Base-by-base conservation (phyloP, 2,888 invertebrate species). In the Metalampra italica region DNA sequence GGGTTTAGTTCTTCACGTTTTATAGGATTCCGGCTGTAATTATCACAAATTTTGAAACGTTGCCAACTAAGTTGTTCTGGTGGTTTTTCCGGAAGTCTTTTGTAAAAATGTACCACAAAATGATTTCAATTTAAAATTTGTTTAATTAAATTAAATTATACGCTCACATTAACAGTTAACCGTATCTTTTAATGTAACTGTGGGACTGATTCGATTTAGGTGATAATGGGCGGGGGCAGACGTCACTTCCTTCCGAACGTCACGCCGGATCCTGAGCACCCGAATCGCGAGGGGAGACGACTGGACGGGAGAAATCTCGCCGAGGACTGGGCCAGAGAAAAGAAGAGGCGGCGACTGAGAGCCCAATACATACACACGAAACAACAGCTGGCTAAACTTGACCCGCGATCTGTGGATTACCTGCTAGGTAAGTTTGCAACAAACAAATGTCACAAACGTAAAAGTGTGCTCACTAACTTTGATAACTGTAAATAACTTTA, bases 291-390 rank as follows among this genome's bases (percentile, higher is more conserved):
- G 71, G 94, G 94, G 0, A 88, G 94, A 62, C 90, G 94, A 56
- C 80, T 94, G 13, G 96, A 96, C 67, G 94, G 94, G 0, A 86
- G 94, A 53, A 94, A 96, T 78, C 91, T 96, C 46, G 93, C 95
- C 50, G 93, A 95, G 75, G 94, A 94, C 72, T 95, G 95, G 95
- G 90, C 93, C 0, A 83, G 94, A 59, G 94, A 94, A 71, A 93
- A 94, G 82, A 94, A 93, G 63, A 90, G 92, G 55, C 85, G 92
- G 50, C 90, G 91, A 43, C 76, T 93, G n/a, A 84, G 92, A 57
- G 93, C 93, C 0, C 92, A 93, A 68, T 95, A 95, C 72, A 94
- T 95, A 14, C 93, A 93, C 87, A 93, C 93, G 56, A 93, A 91
- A 70, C 92, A 93, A 60, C 93, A 94, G 64, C 91, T 96, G 45